Percentiles rank a stretch among this genome's conserved stretches.
phyloP scores from a whole-genome alignment of 2,113 vertebrate genomes.

The Fregata magnificens region DNA sequence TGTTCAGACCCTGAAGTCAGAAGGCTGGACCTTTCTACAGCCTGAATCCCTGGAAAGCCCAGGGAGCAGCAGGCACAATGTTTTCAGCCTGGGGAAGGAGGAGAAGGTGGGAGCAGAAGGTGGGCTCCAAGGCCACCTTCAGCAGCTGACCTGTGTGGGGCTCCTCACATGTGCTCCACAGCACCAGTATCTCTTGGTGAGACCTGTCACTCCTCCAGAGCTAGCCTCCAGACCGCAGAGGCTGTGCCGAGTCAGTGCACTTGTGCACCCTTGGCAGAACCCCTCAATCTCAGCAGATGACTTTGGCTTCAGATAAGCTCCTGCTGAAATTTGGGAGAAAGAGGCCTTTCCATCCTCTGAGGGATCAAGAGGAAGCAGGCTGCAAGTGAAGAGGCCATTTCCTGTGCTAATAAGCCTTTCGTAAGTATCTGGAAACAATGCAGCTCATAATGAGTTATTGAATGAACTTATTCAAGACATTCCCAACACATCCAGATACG shows the following conservation, averaged over 20 bases:
- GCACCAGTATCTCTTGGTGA: not conserved
- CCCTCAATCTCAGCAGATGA: not conserved
- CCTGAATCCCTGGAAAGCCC: not conserved
- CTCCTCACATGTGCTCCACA: not conserved
- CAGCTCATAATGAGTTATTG: not conserved
- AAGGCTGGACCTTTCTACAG: not conserved
- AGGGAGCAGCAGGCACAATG: not conserved
- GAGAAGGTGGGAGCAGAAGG: not conserved
- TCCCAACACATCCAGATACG: not conserved
- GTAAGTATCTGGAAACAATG: not conserved
- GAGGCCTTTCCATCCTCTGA: not conserved
- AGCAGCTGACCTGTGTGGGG: not conserved
- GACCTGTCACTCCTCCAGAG: not conserved
- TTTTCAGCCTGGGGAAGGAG: not conserved
- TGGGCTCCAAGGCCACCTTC: not conserved
- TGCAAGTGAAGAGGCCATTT: not conserved
- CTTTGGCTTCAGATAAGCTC: not conserved
- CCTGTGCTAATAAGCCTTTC: not conserved
- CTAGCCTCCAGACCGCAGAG: not conserved
- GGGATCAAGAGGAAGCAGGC: not conserved
- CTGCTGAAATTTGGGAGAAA: not conserved
- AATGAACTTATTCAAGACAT: not conserved
- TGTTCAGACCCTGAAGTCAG: not conserved
- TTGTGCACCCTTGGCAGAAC: not conserved
- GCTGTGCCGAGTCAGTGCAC: not conserved